These are phyloP conservation scores for Tychaedon coryphoeus DNA, from an alignment of 2,113 vertebrate species.

Conservation along the genomic window DNA sequence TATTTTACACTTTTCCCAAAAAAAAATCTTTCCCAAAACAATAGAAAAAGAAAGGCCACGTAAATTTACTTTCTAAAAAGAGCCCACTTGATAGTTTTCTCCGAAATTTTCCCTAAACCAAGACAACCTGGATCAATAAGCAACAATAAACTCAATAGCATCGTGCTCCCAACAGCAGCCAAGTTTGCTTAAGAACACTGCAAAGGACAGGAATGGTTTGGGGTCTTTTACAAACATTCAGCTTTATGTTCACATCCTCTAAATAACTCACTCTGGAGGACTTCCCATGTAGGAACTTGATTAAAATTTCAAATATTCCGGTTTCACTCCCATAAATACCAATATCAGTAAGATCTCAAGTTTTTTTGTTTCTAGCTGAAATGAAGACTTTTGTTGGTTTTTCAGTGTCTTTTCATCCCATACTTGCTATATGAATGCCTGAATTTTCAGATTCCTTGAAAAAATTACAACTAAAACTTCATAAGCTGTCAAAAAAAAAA, in stretches of 20 bases:
- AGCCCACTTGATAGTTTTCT: fast-evolving
- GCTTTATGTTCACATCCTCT: background rate
- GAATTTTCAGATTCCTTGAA: background rate
- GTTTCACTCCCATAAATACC: background rate
- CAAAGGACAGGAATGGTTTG: background rate
- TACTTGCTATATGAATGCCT: background rate
- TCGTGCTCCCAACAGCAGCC: background rate
- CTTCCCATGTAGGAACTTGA: background rate
- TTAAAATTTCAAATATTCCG: background rate
- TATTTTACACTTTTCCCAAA: background rate
- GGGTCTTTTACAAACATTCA: background rate
- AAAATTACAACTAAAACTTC: background rate
- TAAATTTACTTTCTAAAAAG: background rate
- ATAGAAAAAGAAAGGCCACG: background rate
- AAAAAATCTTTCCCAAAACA: no score
- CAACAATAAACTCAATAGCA: background rate
- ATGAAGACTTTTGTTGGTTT: background rate
- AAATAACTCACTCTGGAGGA: background rate
- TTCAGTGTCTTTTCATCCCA: background rate
- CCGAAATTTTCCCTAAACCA: background rate
- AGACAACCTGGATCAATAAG: background rate
- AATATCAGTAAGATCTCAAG: background rate
- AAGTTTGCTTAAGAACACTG: background rate
- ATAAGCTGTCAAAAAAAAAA: background rate
- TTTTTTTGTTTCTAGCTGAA: background rate